Evolutionary conservation across 1,140 invertebrate species (phyloP), one percentile per base, ranked within the genome.

Genomic region (Saxidomus purpurata): DNA sequence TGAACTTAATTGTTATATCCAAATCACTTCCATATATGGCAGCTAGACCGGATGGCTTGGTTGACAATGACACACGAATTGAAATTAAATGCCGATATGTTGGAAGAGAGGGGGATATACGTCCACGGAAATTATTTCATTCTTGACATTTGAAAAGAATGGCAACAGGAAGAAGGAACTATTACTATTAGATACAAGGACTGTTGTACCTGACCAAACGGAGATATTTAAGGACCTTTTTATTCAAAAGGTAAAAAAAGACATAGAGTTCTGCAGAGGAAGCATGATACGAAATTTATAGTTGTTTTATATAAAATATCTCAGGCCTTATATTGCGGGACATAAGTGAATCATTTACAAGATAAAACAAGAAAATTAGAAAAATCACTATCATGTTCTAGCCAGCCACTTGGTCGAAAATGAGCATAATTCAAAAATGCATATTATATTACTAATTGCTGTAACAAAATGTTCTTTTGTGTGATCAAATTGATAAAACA

Each of bases 161-260:
- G 59, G 38, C 6, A 43, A 67, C 36, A 69, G 4, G 1, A 40
- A 36, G 31, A 9, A 47, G 38, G 6, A 63, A 79, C n/a, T 79
- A 77, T 52, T 85, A 36, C 63, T 49, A 80, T 34, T 82, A 90
- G 49, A 40, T 69, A n/a, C 76, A 85, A 82, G 89, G 89, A 31
- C 89, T 81, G 25, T 13, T 84, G 1, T 85, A 80, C 34, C 22
- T n/a, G 47, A 49, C 47, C 63, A n/a, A n/a, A n/a, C n/a, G n/a
- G n/a, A n/a, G n/a, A n/a, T n/a, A n/a, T n/a, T n/a, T n/a, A n/a
- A n/a, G n/a, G n/a, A n/a, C n/a, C n/a, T n/a, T n/a, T n/a, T n/a
- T n/a, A n/a, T n/a, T n/a, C n/a, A n/a, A n/a, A n/a, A n/a, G n/a
- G n/a, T n/a, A n/a, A n/a, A n/a, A n/a, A n/a, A n/a, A n/a, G n/a